These are phyloP conservation scores for Coracias cyanogaster DNA, from an alignment of 2,797 vertebrate genomes.

Conservation along the genomic window DNA sequence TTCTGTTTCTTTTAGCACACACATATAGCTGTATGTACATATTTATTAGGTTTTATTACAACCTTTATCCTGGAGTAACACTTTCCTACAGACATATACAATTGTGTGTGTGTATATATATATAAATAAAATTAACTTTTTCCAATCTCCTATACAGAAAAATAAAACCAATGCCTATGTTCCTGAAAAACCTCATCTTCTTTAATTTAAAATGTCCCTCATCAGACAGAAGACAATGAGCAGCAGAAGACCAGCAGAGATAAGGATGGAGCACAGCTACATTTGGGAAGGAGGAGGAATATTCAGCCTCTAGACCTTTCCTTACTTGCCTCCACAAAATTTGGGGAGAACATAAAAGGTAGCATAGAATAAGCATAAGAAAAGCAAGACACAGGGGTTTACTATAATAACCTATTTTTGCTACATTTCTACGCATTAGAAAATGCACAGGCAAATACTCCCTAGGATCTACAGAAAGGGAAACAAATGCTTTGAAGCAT, in stretches of 20 bases:
- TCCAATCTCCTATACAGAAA: not conserved
- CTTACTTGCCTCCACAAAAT: not conserved
- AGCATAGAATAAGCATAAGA: not conserved
- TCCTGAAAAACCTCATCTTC: not conserved
- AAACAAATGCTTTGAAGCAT: not conserved
- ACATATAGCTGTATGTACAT: rapidly evolving
- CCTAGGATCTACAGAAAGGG: not conserved
- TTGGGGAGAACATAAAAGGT: not conserved
- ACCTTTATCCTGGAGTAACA: not conserved
- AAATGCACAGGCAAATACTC: rapidly evolving
- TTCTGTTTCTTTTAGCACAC: not conserved
- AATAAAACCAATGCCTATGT: not conserved
- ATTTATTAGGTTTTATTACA: not conserved
- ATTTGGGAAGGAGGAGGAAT: not conserved
- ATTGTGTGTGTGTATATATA: too few relatives aligned
- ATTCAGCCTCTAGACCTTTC: not conserved
- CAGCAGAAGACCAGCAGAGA: not conserved
- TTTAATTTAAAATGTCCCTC: not conserved
- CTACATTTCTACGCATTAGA: not conserved
- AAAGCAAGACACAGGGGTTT: not conserved
- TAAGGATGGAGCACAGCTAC: not conserved
- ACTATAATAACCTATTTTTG: not conserved
- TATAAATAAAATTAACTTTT: too few relatives aligned
- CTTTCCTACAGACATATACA: not conserved
- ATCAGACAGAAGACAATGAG: not conserved